Conservation (phyloP, 1,140 invertebrate species). For the Lethocerus indicus region DNA sequence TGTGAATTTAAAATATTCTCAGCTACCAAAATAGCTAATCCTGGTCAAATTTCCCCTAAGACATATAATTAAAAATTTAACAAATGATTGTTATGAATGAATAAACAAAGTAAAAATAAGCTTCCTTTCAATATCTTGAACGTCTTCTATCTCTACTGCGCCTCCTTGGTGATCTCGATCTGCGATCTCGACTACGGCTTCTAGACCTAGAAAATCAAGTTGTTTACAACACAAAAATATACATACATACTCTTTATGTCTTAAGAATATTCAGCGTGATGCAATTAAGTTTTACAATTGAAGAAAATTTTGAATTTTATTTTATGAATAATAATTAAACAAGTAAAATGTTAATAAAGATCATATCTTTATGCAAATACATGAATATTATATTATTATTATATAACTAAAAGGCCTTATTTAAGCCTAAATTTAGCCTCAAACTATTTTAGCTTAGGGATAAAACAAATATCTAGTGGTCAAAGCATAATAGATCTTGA, state of each 20-base stretch:
- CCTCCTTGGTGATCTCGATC: conserved; percentile 10
- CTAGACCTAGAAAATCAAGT: conserved; percentile 7
- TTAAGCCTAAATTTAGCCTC: not conserved
- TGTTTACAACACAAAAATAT: too few relatives aligned
- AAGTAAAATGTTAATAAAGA: not conserved
- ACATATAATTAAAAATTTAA: too few relatives aligned
- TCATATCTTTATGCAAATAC: not conserved
- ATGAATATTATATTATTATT: not conserved
- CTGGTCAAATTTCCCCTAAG: too few relatives aligned
- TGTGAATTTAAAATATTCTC: too few relatives aligned
- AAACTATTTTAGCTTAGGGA: too few relatives aligned
- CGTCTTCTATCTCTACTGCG: conserved; percentile 3
- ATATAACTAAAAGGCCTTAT: not conserved
- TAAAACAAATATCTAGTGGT: not conserved
- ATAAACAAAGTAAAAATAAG: too few relatives aligned
- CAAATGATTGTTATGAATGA: too few relatives aligned
- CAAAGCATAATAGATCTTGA: not conserved
- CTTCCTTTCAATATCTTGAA: not conserved
- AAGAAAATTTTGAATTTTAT: not conserved
- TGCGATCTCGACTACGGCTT: conserved; percentile 2
- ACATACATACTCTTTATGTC: too few relatives aligned
- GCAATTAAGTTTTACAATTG: not conserved
- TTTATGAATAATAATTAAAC: too few relatives aligned
- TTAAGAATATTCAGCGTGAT: not conserved
- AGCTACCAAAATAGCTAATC: too few relatives aligned